Conservation (phyloP, 1,140 invertebrate genomes). For the Drosophila biarmipes region DNA sequence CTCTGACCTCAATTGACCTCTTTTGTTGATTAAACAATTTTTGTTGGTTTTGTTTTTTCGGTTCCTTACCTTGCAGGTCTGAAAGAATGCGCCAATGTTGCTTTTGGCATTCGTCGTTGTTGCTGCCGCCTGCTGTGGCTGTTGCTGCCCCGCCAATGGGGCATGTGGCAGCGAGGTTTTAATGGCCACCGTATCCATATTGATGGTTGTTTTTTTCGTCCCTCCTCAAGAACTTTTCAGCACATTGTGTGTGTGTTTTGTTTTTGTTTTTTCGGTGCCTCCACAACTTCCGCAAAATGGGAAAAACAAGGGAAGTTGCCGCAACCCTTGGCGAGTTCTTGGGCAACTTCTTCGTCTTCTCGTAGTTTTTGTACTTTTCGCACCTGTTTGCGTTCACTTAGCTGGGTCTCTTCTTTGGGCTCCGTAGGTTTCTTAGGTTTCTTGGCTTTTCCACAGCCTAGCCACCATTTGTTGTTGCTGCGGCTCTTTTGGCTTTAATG, state of each 20-base stretch:
- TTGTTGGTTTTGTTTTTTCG: neutral
- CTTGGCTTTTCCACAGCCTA: slow-evolving; percentile 21
- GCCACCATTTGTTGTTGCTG: slow-evolving; percentile 21
- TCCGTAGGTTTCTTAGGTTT: slow-evolving; percentile 1
- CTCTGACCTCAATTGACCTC: slow-evolving; percentile 44
- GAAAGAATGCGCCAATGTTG: slow-evolving; percentile 83
- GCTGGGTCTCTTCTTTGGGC: slow-evolving; percentile 3
- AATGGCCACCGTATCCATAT: slow-evolving; percentile 81
- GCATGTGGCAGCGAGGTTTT: slow-evolving; percentile 80
- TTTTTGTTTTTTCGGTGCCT: slow-evolving; percentile 19
- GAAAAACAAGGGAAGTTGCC: slow-evolving; percentile 41
- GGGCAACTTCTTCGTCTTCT: slow-evolving; percentile 24
- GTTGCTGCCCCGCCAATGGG: slow-evolving; percentile 65
- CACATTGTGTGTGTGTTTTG: slow-evolving; percentile 24
- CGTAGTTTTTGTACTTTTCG: slow-evolving; percentile 43
- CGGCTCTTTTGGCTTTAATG: slow-evolving; percentile 38
- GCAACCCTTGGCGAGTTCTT: slow-evolving; percentile 56
- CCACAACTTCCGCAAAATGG: slow-evolving; percentile 41
- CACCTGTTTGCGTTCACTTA: slow-evolving; percentile 54
- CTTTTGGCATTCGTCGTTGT: slow-evolving; percentile 68
- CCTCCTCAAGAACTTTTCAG: slow-evolving; percentile 2
- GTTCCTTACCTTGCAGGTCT: slow-evolving; percentile 84
- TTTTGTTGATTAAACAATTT: slow-evolving; percentile 13
- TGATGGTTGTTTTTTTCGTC: slow-evolving; percentile 1
- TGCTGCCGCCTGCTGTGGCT: slow-evolving; percentile 44